Conservation (phyloP, 2,113 vertebrate genomes). For the Naja naja region DNA sequence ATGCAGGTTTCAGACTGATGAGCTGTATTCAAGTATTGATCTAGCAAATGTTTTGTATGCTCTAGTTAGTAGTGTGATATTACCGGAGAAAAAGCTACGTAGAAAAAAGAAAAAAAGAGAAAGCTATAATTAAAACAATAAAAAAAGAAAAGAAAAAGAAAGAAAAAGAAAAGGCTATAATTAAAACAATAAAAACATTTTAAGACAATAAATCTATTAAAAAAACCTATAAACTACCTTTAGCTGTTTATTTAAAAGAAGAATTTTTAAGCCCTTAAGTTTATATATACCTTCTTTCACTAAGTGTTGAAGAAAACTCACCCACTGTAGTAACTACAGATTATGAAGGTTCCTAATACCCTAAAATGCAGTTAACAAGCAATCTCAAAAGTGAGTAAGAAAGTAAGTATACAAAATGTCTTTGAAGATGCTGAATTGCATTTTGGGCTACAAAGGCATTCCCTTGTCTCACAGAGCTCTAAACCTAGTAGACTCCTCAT, state of each 20-base stretch:
- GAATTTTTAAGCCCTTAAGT: background rate
- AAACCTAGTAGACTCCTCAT: background rate
- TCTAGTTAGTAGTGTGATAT: no score
- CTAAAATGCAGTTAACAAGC: background rate
- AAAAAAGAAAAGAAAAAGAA: no score
- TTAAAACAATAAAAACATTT: no score
- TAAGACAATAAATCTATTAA: no score
- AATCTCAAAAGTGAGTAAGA: background rate
- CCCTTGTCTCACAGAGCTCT: background rate
- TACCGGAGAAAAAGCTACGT: no score
- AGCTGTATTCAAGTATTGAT: no score
- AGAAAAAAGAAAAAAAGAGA: no score
- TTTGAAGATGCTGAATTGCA: background rate
- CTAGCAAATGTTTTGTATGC: no score
- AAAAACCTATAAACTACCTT: no score
- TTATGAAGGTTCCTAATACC: background rate
- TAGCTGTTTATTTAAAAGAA: background rate
- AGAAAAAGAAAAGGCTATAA: no score
- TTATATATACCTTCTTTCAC: background rate
- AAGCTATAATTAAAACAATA: no score
- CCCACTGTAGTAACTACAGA: background rate
- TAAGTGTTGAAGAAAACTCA: background rate
- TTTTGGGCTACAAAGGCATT: background rate
- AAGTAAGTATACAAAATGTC: background rate
- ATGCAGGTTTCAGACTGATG: no score